Percentiles rank a stretch among this genome's conserved stretches.
Evolutionary conservation across 2,797 vertebrate species (phyloP).

Genomic region (Cossypha dichroa): DNA sequence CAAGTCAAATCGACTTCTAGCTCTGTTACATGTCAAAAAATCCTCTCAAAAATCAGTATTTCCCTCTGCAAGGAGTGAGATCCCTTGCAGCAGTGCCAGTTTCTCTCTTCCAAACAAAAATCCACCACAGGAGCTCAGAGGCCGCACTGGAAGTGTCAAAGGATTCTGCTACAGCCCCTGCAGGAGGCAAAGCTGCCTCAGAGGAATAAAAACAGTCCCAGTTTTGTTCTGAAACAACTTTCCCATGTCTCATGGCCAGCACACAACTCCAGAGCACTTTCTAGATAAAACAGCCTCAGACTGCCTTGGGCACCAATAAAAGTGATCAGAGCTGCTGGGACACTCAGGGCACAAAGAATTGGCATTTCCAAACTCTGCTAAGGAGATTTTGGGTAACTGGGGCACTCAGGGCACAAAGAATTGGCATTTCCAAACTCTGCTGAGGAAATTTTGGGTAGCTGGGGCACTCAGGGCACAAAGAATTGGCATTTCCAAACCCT

Average conservation of each 20-base stretch:
- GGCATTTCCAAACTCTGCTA: rapidly evolving
- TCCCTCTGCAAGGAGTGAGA: rapidly evolving
- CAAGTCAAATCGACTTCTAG: not conserved
- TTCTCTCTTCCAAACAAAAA: not conserved
- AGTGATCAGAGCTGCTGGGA: rapidly evolving
- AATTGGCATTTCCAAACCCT: no score
- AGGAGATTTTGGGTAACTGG: not conserved
- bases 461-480: no score
- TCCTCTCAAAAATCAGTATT: not conserved
- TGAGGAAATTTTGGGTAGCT: no score
- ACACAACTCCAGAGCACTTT: rapidly evolving
- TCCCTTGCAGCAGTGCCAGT: not conserved
- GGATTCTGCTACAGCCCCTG: not conserved
- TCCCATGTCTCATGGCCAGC: not conserved
- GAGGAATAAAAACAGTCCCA: rapidly evolving
- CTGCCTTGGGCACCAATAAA: rapidly evolving
- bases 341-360: not conserved
- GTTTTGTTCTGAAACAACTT: not conserved
- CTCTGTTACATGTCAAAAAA: rapidly evolving
- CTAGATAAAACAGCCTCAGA: not conserved
- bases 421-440: no score
- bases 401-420: no score
- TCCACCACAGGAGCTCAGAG: not conserved
- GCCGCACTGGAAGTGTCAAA: rapidly evolving
- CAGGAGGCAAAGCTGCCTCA: not conserved